Base-by-base conservation (phyloP, 1,140 invertebrate genomes). In the Arion vulgaris region DNA sequence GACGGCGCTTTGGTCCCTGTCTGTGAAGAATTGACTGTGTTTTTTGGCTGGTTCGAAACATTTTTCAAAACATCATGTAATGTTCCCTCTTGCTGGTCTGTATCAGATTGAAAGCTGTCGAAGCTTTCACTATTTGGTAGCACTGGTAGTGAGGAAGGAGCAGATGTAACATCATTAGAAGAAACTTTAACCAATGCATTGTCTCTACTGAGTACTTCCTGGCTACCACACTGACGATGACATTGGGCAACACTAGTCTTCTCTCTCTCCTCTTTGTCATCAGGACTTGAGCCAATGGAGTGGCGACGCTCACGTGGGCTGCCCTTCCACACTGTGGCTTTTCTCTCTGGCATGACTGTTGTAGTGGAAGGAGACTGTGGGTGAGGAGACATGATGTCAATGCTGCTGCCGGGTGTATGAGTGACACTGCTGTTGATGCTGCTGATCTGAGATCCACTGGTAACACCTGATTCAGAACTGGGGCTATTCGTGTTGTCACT, bases 241-340 rank as follows among this genome's bases (percentile, higher is more conserved):
- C 81, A 28, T 26, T 83, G 76, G 19, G 66, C 49, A 36, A 53
- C 73, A 57, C 51, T 84, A 13, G 74, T 28, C 26, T 49, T 76
- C 26, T 77, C 80, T 15, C 28, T 78, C 19, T 81, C 83, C 74
- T 83, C 81, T 39, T 84, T 82, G 23, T 86, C 86, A 39, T 90
- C 89, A 66, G 89, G 89, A 84, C 87, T 87, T 53, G 89, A 90
- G 72, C 89, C 89, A 39, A 90, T 89, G 34, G 89, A 90, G 85
- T 90, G 89, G 38, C 89, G 84, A 34, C 89, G 85, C 77, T 90
- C 89, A n/a, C 85, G 86, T 0, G 83, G 84, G 36, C 85, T 88
- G 39, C 89, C 89, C 62, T 90, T 90, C 89, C 89, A 90, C 28
- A 88, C 81, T 34, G 88, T 84, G 32, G 87, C 72, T 66, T 81